These are phyloP conservation scores for Mamestra configurata DNA, from an alignment of 1,140 invertebrate species.

Conservation along the genomic window DNA sequence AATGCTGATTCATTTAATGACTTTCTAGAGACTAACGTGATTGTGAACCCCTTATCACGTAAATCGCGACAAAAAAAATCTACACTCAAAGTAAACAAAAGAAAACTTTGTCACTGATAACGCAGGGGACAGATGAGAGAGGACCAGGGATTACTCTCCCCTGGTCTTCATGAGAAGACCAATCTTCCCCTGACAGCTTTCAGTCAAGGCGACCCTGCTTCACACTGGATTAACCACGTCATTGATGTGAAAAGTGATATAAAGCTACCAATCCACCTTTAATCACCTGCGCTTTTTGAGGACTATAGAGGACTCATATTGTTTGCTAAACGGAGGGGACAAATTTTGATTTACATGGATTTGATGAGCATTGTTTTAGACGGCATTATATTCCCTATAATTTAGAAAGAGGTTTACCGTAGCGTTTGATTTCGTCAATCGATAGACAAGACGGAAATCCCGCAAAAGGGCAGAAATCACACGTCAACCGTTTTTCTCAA, in stretches of 20 bases:
- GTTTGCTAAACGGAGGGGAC: slow-evolving; percentile 37
- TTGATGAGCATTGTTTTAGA: not conserved
- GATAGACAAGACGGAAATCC: not conserved
- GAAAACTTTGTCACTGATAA: slow-evolving; percentile 35
- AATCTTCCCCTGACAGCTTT: slow-evolving; percentile 62
- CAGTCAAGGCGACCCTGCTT: slow-evolving; percentile 56
- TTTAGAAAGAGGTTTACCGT: not conserved
- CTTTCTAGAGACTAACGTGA: no score
- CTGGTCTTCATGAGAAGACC: slow-evolving; percentile 50
- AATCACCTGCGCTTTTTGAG: slow-evolving; percentile 59
- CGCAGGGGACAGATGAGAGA: slow-evolving; percentile 11
- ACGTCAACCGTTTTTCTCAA: slow-evolving; percentile 8
- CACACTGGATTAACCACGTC: slow-evolving; percentile 58
- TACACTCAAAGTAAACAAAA: not conserved
- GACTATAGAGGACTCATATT: slow-evolving; percentile 44
- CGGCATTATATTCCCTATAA: not conserved
- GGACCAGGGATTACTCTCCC: slow-evolving; percentile 47
- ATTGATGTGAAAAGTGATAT: slow-evolving; percentile 65
- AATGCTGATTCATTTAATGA: no score
- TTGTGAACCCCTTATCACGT: not conserved
- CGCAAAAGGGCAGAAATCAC: slow-evolving; percentile 5
- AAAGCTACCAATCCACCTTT: slow-evolving; percentile 49
- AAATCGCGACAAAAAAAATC: not conserved
- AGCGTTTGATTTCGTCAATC: not conserved
- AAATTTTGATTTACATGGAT: slow-evolving; percentile 17